Evolutionary conservation across 1,140 invertebrate species (phyloP).

Genomic region (Achatina immaculata): DNA sequence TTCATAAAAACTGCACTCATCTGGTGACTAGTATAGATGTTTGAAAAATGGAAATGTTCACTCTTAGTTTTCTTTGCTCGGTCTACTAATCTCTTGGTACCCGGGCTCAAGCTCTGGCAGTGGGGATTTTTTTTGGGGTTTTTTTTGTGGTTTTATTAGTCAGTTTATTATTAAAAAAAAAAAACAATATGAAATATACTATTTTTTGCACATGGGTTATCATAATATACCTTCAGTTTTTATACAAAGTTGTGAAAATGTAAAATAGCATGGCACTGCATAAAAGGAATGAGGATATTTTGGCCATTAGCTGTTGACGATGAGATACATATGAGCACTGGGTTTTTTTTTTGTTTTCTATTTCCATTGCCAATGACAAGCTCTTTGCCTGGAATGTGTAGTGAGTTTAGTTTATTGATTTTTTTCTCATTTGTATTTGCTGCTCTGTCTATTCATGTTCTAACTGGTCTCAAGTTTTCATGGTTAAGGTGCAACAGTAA

Average conservation of each 20-base stretch:
- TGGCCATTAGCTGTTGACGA: no score
- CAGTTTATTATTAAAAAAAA: not conserved
- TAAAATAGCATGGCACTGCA: constrained; percentile 11
- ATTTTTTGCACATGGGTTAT: not conserved
- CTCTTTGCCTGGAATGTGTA: constrained; percentile 17
- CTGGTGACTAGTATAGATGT: no score
- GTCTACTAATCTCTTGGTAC: not conserved
- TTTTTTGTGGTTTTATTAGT: not conserved
- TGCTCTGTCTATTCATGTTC: not conserved
- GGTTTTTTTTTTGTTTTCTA: no score
- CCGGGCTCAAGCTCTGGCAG: no score
- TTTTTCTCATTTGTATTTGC: not conserved
- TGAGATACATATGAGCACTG: not conserved
- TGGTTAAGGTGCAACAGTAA: not conserved
- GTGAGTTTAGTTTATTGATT: not conserved
- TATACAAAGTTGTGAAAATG: constrained; percentile 35
- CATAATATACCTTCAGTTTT: not conserved
- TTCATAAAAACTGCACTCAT: no score
- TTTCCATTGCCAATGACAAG: constrained; percentile 16
- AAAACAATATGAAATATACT: not conserved
- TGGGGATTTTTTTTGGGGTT: not conserved
- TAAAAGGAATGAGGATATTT: constrained; percentile 7
- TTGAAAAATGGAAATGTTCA: no score
- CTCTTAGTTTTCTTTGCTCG: not conserved
- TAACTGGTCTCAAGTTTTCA: not conserved